Base-by-base conservation (phyloP, 2,113 vertebrate genomes). In the Nesogale talazaci region DNA sequence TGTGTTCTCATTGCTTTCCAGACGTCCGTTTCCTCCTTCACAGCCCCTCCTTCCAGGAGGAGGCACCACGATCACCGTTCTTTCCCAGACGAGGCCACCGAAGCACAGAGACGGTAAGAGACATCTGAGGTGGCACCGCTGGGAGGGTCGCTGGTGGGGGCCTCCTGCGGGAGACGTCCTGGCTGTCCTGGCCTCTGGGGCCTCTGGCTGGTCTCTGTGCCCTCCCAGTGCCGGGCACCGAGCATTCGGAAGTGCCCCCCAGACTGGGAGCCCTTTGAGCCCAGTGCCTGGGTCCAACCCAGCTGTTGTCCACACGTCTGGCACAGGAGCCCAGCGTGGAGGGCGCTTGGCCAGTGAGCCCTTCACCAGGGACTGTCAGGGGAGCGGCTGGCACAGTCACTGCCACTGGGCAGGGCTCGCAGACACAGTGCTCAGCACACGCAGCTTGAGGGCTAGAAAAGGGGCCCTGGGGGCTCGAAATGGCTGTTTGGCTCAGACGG, bases 371-470 rank as follows among this genome's bases (percentile, higher is more conserved):
- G 57, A 34, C 27, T 0, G 36, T 65, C 19, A 25, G 11, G 6
- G 81, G 61, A 46, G 57, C 76, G 42, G 61, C 61, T 23, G 77
- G 74, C 23, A 34, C 6, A 1, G 7, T 19, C 34, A 76, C 61
- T 75, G 67, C 20, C 38, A 1, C 19, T 7, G 57, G 12, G 5
- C 46, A 52, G 10, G 14, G 31, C 42, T 40, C 14, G n/a, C n/a
- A n/a, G n/a, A n/a, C n/a, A n/a, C n/a, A 52, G 10, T 17, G 31
- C 42, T 40, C 14, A 0, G 0, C 15, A 0, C 31, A n/a, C n/a
- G 67, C 46, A 40, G 46, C 46, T 52, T 12, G 46, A 52, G 46
- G 6, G 4, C 46, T 42, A 69, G 70, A 57, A 19, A 69, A 72
- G n/a, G 69, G 34, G 69, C n/a, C 69, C 69, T 67, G 27, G n/a